Evolutionary conservation across 2,797 vertebrate species (phyloP).

Genomic region (Microctenopoma stevenorrisi): DNA sequence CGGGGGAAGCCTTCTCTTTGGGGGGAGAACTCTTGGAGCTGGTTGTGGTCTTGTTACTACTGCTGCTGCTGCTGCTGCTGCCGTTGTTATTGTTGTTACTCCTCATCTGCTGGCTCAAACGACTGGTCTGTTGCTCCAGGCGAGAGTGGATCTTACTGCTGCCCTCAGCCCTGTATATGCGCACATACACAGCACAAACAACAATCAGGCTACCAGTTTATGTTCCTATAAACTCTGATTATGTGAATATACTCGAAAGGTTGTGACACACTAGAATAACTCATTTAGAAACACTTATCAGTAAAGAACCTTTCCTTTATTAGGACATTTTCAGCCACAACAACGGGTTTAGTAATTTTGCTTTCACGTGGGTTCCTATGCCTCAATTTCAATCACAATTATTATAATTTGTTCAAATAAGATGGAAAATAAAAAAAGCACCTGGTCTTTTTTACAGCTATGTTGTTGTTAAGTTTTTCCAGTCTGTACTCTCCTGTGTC

Average conservation of each 20-base stretch:
- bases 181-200: background rate
- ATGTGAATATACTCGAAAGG: too few relatives aligned
- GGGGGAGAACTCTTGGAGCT: slow-evolving; percentile 87
- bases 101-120: slow-evolving; percentile 83
- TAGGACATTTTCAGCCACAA: background rate
- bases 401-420: background rate
- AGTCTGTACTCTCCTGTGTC: slow-evolving; percentile 97
- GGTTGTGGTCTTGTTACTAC: slow-evolving; percentile 83
- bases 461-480: slow-evolving; percentile 98
- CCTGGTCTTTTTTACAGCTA: slow-evolving; percentile 99
- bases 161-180: slow-evolving; percentile 89
- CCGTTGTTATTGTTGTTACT: slow-evolving; percentile 73
- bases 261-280: background rate
- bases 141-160: slow-evolving; percentile 96
- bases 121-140: slow-evolving; percentile 84
- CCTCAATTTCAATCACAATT: background rate
- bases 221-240: too few relatives aligned
- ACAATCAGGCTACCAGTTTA: background rate
- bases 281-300: background rate
- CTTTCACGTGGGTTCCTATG: background rate
- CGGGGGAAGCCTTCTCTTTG: slow-evolving; percentile 89
- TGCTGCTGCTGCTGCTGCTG: slow-evolving; percentile 77
- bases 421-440: slow-evolving; percentile 53
- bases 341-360: background rate
- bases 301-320: background rate